Evolutionary conservation across 1,140 invertebrate species (phyloP).

Genomic region (Drosophila pachea): DNA sequence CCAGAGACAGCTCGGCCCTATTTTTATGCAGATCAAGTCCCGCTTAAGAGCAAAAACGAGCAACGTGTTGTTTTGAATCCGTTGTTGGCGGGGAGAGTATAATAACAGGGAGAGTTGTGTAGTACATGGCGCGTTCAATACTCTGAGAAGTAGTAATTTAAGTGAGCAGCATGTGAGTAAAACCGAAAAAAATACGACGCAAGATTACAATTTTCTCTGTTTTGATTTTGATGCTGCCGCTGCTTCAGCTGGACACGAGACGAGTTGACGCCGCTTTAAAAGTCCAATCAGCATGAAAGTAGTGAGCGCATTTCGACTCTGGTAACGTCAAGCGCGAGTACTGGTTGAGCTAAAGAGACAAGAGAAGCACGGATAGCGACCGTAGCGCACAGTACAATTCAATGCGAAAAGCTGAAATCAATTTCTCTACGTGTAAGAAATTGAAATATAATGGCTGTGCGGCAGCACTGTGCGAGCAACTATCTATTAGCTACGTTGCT

Average conservation of each 20-base stretch:
- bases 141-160: slow-evolving; percentile 47
- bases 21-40: slow-evolving; percentile 76
- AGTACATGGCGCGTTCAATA: slow-evolving; percentile 49
- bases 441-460: not conserved
- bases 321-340: slow-evolving; percentile 39
- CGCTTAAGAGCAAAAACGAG: slow-evolving; percentile 65
- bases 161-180: slow-evolving; percentile 53
- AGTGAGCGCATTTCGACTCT: slow-evolving; percentile 55
- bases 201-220: slow-evolving; percentile 73
- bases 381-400: slow-evolving; percentile 31
- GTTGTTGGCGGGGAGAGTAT: slow-evolving; percentile 39
- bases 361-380: slow-evolving; percentile 10
- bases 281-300: slow-evolving; percentile 62
- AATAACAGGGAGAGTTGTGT: slow-evolving; percentile 56
- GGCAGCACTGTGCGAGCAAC: slow-evolving; percentile 42
- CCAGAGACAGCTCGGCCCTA: slow-evolving; percentile 64
- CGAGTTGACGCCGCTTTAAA: slow-evolving; percentile 50
- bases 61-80: slow-evolving; percentile 21
- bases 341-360: slow-evolving; percentile 8
- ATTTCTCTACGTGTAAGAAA: not conserved
- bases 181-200: slow-evolving; percentile 46
- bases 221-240: slow-evolving; percentile 54
- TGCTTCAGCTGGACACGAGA: slow-evolving; percentile 41
- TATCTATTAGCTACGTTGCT: slow-evolving; percentile 4
- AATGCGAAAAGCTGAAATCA: not conserved